Percentiles rank a stretch among this genome's conserved stretches.
Evolutionary conservation across 2,113 vertebrate species (phyloP).

Genomic region (Rissa tridactyla): DNA sequence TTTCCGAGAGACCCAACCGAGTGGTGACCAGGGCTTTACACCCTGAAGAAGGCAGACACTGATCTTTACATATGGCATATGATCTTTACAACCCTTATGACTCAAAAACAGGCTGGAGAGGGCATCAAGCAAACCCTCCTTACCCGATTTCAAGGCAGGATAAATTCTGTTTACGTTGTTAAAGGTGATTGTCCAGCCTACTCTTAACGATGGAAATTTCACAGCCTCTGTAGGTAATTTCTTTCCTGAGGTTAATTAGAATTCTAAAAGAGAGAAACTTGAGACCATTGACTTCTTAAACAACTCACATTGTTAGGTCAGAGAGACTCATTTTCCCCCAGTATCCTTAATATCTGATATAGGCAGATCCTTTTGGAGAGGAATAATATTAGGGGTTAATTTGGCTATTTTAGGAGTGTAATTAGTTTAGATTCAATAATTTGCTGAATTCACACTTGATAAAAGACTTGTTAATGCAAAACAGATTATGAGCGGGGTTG

Average conservation of each 20-base stretch:
- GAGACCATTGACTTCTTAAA: background rate
- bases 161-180: background rate
- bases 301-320: background rate
- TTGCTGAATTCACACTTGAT: background rate
- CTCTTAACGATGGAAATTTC: background rate
- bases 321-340: rapidly evolving
- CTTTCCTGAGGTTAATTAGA: background rate
- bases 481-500: background rate
- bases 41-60: background rate
- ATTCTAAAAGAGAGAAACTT: background rate
- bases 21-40: background rate
- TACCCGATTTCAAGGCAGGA: background rate
- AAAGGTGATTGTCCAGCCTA: background rate
- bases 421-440: background rate
- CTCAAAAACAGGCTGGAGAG: background rate
- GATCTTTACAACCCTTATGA: background rate
- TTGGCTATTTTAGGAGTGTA: background rate
- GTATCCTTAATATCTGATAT: background rate
- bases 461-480: background rate
- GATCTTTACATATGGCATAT: background rate
- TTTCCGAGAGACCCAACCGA: background rate
- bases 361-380: background rate
- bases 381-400: background rate
- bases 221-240: background rate
- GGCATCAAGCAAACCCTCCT: background rate